Percentiles rank a stretch among this genome's conserved stretches.
These are phyloP conservation scores for Meta bourneti DNA, from an alignment of 2,888 invertebrate genomes.

Conservation along the genomic window DNA sequence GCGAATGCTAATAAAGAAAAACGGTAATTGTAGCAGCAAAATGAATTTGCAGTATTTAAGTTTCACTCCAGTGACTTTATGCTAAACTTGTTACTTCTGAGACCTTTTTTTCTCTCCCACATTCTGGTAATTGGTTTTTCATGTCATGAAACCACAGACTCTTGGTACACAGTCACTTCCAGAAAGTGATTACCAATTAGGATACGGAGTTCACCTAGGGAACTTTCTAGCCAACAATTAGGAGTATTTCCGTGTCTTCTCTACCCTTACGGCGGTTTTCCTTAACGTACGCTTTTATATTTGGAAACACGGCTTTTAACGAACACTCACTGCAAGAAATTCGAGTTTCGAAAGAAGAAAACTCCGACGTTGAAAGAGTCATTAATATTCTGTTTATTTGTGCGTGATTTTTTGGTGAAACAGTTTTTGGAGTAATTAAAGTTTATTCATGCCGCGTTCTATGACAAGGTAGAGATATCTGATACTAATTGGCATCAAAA, in stretches of 20 bases:
- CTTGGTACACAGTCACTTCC: background rate
- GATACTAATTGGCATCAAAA: background rate
- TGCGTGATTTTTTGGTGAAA: background rate
- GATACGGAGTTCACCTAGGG: background rate
- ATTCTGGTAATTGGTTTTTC: background rate
- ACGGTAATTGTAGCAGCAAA: background rate
- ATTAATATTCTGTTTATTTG: background rate
- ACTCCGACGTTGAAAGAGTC: background rate
- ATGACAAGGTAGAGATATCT: background rate
- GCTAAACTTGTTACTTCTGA: background rate
- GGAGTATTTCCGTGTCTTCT: constrained; percentile 3
- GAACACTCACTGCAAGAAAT: background rate
- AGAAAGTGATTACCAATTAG: constrained; percentile 2
- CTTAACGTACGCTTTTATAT: constrained; percentile 4
- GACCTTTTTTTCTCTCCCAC: background rate
- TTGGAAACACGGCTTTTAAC: constrained; percentile 32
- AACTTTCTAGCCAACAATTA: background rate
- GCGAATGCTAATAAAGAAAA: background rate
- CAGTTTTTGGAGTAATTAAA: background rate
- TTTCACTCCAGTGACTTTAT: background rate
- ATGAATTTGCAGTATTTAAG: background rate
- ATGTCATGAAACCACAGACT: background rate
- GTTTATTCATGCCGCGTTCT: background rate
- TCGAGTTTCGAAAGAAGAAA: background rate
- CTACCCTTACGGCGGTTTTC: background rate